A percentile compares a stretch with the other conserved stretches of the same genome.
phyloP scores from a whole-genome alignment of 1,140 invertebrate species.

The Melitaea cinxia region DNA sequence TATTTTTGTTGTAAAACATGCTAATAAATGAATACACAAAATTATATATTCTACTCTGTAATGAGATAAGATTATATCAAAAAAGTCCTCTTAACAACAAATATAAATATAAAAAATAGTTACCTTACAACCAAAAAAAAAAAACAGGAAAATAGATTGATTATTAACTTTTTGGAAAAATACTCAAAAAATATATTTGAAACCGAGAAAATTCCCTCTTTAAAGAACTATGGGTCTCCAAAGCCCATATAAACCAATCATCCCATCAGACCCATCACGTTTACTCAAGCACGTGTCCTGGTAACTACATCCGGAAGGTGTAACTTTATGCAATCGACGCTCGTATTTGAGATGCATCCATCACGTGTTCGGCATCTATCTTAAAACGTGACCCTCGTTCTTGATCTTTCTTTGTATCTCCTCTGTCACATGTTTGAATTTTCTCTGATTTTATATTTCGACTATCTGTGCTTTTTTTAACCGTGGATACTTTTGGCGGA shows the following conservation, averaged over 20 bases:
- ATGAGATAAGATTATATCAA: no score
- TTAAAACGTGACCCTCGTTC: conserved; percentile 7
- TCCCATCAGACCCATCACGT: conserved; percentile 16
- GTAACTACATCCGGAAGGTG: conserved; percentile 5
- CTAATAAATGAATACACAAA: no score
- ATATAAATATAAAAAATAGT: no score
- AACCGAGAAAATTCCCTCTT: no score
- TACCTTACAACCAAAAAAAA: no score
- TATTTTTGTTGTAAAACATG: no score
- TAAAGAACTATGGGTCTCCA: no score
- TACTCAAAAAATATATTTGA: no score
- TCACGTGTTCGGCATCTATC: conserved; percentile 20
- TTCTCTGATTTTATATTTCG: not conserved
- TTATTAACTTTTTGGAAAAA: no score
- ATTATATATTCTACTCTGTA: no score
- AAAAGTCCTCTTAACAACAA: no score
- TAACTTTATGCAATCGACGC: conserved; percentile 17
- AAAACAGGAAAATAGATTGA: no score
- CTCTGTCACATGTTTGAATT: not conserved
- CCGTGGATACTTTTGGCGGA: not conserved
- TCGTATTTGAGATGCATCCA: conserved; percentile 11
- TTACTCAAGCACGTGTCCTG: conserved; percentile 3
- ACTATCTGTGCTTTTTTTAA: not conserved
- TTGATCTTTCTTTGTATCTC: conserved; percentile 1
- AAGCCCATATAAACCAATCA: conserved; percentile 13